Base-by-base conservation (phyloP, 2,888 invertebrate species). In the Melolontha melolontha region DNA sequence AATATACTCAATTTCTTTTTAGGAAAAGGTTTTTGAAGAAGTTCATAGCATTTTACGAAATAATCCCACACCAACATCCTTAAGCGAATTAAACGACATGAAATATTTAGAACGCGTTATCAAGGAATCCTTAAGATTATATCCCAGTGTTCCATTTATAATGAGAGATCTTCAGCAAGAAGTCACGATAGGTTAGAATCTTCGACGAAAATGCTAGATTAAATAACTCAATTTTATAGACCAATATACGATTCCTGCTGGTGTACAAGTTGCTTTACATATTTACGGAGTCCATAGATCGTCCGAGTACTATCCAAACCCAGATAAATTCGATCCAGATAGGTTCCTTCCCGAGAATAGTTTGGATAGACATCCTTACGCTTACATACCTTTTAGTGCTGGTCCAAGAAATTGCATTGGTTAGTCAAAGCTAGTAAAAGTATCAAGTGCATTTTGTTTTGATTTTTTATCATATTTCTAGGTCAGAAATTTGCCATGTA, bases 291-390 rank as follows among this genome's bases (percentile, higher is more conserved):
- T 90, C 44, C 91, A 91, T 76, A 87, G 91, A 65, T 86, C 87
- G 67, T 82, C 87, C 0, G 84, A 87, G 71, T 85, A 88, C 79
- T 91, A 87, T 77, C 85, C 88, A 62, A 86, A 91, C 69, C 91
- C 92, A 0, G 84, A 88, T 2, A 85, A 85, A 50, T 91, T 91
- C 81, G 85, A 91, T 78, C 91, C 91, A 0, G 71, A 91, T 76
- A 91, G 91, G 78, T 91, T 91, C 85, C 80, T 91, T 34, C 90
- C 91, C 0, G 91, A 91, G 75, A 89, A 88, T 68, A 88, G 89
- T n/a, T 86, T 88, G 44, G 88, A 88, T 68, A 85, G 91, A 55
- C 91, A 91, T 73, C 91, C 90, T 76, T 91, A 91, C 79, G 89
- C 90, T 73, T 91, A 87, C 77, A 88, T 91, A 8, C 65, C 65